Evolutionary conservation across 2,113 vertebrate species (phyloP).

Genomic region (Caranx melampygus): DNA sequence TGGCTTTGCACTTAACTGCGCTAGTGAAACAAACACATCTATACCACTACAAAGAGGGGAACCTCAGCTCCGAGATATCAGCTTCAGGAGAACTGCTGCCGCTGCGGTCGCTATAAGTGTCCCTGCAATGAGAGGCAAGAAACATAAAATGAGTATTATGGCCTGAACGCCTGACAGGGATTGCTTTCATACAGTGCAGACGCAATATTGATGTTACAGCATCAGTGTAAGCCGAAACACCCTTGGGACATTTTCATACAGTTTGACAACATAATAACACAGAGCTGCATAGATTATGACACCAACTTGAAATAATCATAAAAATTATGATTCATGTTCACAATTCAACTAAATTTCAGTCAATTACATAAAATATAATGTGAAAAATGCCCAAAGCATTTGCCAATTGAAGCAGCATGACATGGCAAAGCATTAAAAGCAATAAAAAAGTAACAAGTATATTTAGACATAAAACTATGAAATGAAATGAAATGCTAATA

Average conservation of each 20-base stretch:
- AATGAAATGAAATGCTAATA: neutral
- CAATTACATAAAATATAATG: neutral
- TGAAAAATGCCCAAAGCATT: neutral
- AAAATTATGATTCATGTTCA: neutral
- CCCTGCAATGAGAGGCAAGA: constrained; percentile 80
- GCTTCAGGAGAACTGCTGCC: constrained; percentile 92
- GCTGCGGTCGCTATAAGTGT: constrained; percentile 93
- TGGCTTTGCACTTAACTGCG: constrained; percentile 6
- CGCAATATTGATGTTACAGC: constrained; percentile 1
- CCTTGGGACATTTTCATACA: neutral
- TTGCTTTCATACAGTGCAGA: neutral
- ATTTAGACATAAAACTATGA: neutral
- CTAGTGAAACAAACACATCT: neutral
- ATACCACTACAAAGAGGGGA: constrained; percentile 77
- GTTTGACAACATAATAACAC: neutral
- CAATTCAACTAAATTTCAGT: constrained; percentile 1
- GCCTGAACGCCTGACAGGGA: neutral
- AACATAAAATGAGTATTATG: neutral
- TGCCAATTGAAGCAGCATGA: neutral
- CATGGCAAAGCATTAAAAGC: neutral
- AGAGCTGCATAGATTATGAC: neutral
- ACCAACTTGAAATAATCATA: neutral
- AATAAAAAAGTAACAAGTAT: neutral
- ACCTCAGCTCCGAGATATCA: constrained; percentile 90
- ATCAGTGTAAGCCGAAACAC: constrained; percentile 5